These are phyloP conservation scores for Pseudobourletiella spinata DNA, from an alignment of 1,140 invertebrate genomes.

Conservation along the genomic window DNA sequence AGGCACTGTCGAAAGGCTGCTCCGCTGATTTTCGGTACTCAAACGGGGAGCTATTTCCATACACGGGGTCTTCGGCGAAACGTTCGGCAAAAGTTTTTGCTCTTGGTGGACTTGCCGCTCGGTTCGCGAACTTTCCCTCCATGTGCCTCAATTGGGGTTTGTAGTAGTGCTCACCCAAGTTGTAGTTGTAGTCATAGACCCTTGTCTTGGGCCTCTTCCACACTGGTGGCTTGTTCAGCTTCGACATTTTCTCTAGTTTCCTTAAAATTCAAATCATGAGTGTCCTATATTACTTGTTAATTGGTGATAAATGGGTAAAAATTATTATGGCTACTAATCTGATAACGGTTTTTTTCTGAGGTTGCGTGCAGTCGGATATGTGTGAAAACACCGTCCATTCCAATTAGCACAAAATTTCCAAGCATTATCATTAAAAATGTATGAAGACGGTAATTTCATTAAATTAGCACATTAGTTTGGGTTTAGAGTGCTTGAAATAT, in stretches of 20 bases:
- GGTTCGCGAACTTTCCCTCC: background rate
- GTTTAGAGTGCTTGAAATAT: too few relatives aligned
- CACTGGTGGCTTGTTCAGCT: background rate
- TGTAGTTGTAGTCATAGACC: conserved; percentile 24
- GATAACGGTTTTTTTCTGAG: too few relatives aligned
- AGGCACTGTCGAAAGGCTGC: background rate
- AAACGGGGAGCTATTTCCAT: background rate
- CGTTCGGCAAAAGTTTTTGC: conserved; percentile 24
- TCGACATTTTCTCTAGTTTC: background rate
- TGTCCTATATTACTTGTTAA: background rate
- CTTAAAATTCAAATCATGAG: background rate
- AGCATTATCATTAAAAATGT: background rate
- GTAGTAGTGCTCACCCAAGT: conserved; percentile 23
- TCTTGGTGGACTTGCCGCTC: conserved; percentile 10
- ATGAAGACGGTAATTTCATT: too few relatives aligned
- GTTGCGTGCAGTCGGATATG: too few relatives aligned
- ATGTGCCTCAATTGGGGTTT: conserved; percentile 19
- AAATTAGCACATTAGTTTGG: too few relatives aligned
- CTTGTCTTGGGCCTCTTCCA: conserved; percentile 17
- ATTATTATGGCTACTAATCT: background rate
- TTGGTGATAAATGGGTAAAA: background rate
- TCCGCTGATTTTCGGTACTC: background rate
- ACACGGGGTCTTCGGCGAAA: conserved; percentile 14
- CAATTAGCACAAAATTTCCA: too few relatives aligned
- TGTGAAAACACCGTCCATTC: too few relatives aligned